phyloP scores from a whole-genome alignment of 2,888 invertebrate species.

The Euzetes globulus region DNA sequence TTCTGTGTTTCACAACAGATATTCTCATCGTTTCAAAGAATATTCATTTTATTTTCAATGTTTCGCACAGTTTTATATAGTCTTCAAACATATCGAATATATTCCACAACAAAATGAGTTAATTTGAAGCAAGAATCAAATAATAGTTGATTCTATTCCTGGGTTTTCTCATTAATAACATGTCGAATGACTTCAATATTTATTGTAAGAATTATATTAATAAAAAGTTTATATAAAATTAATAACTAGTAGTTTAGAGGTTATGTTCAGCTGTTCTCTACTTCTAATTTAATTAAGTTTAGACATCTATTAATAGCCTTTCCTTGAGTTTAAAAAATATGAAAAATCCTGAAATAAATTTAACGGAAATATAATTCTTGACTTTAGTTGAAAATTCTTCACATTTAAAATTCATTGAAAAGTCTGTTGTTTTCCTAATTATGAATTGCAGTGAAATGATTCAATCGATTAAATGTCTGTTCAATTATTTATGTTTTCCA shows the following conservation, averaged over 20 bases:
- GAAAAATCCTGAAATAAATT: not conserved
- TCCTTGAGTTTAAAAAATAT: not conserved
- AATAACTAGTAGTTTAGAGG: not conserved
- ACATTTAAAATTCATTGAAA: not conserved
- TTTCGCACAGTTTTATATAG: not conserved
- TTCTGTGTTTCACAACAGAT: not conserved
- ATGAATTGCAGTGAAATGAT: not conserved
- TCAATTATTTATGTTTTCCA: too few species aligned
- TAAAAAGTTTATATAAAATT: not conserved
- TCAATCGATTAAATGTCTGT: not conserved
- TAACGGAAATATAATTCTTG: not conserved
- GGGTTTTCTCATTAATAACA: not conserved
- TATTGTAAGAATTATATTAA: not conserved
- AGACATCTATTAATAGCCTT: not conserved
- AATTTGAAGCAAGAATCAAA: not conserved
- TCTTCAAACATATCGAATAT: not conserved
- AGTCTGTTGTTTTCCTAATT: not conserved
- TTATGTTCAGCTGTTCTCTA: not conserved
- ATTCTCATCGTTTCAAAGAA: not conserved
- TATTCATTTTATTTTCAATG: slow-evolving; percentile 2
- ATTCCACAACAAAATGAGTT: not conserved
- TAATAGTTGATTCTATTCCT: not conserved
- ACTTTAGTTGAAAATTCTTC: too few species aligned
- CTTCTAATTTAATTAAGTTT: not conserved
- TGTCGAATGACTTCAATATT: slow-evolving; percentile 15